These are phyloP conservation scores for Ephydatia muelleri DNA, from an alignment of 37 sponge, comb jelly and placozoan species.

Conservation along the genomic window DNA sequence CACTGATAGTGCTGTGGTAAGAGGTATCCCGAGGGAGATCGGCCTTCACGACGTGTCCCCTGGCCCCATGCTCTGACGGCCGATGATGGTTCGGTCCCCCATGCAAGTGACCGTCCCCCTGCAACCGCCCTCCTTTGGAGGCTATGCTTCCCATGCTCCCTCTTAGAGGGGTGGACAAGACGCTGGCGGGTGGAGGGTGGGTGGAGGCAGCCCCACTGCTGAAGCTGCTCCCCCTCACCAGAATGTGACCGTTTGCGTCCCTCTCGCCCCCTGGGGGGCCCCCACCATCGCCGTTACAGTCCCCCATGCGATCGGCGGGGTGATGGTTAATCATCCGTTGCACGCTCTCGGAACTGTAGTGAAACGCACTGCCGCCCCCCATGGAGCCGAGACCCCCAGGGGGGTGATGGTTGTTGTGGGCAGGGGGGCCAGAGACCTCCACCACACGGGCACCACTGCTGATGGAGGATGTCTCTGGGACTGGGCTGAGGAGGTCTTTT, in stretches of 20 bases:
- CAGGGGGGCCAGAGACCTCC: conserved; percentile 37
- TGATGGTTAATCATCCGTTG: background rate
- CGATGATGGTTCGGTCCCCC: no score
- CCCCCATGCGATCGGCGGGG: background rate
- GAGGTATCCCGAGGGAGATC: background rate
- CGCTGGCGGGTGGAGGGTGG: background rate
- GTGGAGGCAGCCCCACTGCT: background rate
- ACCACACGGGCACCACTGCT: conserved; percentile 42
- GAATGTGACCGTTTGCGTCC: background rate
- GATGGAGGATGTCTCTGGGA: conserved; percentile 27
- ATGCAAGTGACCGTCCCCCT: no score
- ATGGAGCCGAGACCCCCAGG: no score
- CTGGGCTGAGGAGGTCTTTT: conserved; percentile 39
- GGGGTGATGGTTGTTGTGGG: background rate
- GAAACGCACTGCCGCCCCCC: background rate
- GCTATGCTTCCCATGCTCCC: background rate
- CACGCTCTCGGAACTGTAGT: background rate
- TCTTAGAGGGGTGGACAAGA: background rate
- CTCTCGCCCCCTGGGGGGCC: background rate
- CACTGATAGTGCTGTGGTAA: background rate
- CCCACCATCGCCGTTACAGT: background rate
- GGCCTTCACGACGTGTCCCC: background rate
- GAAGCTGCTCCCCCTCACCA: background rate
- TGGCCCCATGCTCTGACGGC: background rate
- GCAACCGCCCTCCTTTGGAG: no score